These are phyloP conservation scores for Paraplagusia blochii DNA, from an alignment of 2,113 vertebrate genomes.

Conservation along the genomic window DNA sequence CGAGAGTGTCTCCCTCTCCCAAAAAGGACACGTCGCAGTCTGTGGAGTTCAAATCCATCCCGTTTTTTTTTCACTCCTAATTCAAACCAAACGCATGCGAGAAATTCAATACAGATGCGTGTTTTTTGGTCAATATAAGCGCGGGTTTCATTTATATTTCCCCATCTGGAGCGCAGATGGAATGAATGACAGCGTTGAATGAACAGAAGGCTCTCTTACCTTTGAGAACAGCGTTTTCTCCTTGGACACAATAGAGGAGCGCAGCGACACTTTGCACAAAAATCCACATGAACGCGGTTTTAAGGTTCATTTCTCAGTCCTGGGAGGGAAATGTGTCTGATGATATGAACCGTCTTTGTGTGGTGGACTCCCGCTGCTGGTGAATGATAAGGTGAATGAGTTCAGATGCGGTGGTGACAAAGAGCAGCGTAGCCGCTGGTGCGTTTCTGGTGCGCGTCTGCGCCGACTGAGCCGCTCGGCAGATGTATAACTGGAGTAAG, in stretches of 20 bases:
- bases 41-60: constrained; percentile 20
- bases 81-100: not conserved
- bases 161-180: not conserved
- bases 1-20: constrained; percentile 15
- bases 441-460: constrained; percentile 14
- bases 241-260: constrained; percentile 29
- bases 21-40: constrained; percentile 55
- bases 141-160: not conserved
- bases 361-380: not conserved
- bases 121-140: not conserved
- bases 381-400: not conserved
- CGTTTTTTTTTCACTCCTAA: constrained; percentile 23
- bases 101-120: not conserved
- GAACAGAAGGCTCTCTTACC: constrained; percentile 56
- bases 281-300: constrained; percentile 49
- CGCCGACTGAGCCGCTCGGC: not conserved
- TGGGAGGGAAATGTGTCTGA: constrained; percentile 3
- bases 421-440: constrained; percentile 14
- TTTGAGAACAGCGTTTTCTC: constrained; percentile 46
- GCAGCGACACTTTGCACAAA: constrained; percentile 40
- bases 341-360: not conserved
- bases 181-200: not conserved
- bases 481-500: constrained; percentile 46
- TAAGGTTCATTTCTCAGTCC: constrained; percentile 58
- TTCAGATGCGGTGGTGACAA: constrained; percentile 32